Evolutionary conservation across 1,140 invertebrate genomes (phyloP).

Genomic region (Galleria mellonella): DNA sequence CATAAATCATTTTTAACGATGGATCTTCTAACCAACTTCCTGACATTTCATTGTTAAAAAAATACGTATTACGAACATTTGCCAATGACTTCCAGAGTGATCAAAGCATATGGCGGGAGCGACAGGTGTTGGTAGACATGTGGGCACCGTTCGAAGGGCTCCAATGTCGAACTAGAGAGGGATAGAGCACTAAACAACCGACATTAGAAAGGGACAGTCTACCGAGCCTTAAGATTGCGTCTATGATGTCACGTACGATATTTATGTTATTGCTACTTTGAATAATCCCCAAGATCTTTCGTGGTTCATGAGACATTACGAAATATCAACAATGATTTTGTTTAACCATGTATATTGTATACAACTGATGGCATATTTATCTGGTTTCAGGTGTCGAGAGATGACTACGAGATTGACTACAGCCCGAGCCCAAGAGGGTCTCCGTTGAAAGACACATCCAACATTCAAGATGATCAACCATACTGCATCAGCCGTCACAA

Average conservation of each 20-base stretch:
- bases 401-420: constrained; percentile 64
- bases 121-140: constrained; percentile 55
- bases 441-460: constrained; percentile 61
- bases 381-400: constrained; percentile 60
- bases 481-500: constrained; percentile 64
- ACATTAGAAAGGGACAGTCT: constrained; percentile 32
- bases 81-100: constrained; percentile 18
- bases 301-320: constrained; percentile 25
- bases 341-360: constrained; percentile 1
- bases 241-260: constrained; percentile 35
- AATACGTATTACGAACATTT: neutral
- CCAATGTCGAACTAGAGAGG: constrained; percentile 38
- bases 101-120: constrained; percentile 28
- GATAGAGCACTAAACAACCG: constrained; percentile 22
- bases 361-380: constrained; percentile 14
- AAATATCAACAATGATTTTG: neutral
- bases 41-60: constrained; percentile 34
- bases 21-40: constrained; percentile 25
- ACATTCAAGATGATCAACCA: constrained; percentile 57
- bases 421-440: constrained; percentile 55
- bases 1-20: constrained; percentile 15
- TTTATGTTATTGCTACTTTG: constrained; percentile 44
- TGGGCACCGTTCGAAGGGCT: constrained; percentile 51
- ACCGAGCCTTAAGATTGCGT: constrained; percentile 17
- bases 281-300: constrained; percentile 39